These are phyloP conservation scores for Motacilla alba DNA, from an alignment of 2,113 vertebrate species.

Conservation along the genomic window DNA sequence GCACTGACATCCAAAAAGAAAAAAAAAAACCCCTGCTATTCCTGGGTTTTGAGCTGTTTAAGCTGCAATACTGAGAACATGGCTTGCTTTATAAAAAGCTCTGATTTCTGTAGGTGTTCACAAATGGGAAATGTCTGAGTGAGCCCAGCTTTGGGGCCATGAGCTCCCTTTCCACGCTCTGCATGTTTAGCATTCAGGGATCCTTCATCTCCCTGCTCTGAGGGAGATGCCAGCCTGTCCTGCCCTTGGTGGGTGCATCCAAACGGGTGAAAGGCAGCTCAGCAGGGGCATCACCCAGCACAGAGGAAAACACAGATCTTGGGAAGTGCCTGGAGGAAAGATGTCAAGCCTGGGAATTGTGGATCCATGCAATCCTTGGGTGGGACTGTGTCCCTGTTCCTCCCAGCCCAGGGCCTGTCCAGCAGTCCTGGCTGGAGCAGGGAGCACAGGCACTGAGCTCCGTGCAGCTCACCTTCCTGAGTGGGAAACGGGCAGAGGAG, in stretches of 20 bases:
- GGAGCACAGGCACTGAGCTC: not conserved
- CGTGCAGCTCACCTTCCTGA: not conserved
- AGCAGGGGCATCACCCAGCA: not conserved
- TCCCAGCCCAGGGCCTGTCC: not conserved
- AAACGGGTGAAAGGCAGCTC: not conserved
- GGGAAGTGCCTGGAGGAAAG: not conserved
- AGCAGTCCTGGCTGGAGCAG: not conserved
- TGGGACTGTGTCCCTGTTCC: not conserved
- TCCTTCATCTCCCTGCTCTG: not conserved
- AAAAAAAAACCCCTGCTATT: not conserved
- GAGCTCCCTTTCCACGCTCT: not conserved
- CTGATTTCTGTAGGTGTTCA: slow-evolving; percentile 37
- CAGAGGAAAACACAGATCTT: not conserved
- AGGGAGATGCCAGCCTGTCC: not conserved
- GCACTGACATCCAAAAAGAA: not conserved
- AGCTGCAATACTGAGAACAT: not conserved
- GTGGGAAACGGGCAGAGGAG: not conserved
- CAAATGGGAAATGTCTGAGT: not conserved
- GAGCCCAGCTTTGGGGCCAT: not conserved
- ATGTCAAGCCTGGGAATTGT: fast-evolving
- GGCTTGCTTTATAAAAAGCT: not conserved
- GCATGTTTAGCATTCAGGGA: not conserved
- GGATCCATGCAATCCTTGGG: not conserved
- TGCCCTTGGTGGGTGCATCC: not conserved
- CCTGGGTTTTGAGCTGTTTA: slow-evolving; percentile 29